Conservation (phyloP, 1,140 invertebrate genomes). For the Saccostrea glomerata region DNA sequence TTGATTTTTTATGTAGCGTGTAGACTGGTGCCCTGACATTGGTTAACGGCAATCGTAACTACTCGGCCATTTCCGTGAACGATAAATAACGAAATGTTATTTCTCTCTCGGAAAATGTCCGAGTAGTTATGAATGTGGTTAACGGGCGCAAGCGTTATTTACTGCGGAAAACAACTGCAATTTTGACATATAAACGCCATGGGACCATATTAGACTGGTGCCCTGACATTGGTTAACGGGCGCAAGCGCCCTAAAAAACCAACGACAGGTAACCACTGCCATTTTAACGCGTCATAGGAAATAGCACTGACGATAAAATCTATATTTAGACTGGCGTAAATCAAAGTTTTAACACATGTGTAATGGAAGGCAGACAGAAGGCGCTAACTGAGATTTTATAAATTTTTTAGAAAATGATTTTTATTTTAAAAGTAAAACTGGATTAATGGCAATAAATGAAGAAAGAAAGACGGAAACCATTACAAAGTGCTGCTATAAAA, state of each 20-base stretch:
- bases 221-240: background rate
- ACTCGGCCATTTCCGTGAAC: too few species aligned
- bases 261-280: background rate
- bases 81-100: too few species aligned
- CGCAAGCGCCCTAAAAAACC: background rate
- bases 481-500: background rate
- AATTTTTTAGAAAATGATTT: too few species aligned
- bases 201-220: background rate
- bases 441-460: background rate
- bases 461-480: background rate
- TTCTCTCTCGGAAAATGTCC: too few species aligned
- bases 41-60: too few species aligned
- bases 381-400: background rate
- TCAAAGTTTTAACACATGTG: background rate
- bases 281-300: background rate
- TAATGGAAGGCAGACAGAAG: background rate
- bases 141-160: too few species aligned
- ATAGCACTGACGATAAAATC: conserved; percentile 5
- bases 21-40: too few species aligned
- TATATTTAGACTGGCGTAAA: background rate
- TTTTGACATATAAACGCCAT: too few species aligned
- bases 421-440: conserved; percentile 25
- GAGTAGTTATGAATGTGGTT: too few species aligned
- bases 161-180: too few species aligned
- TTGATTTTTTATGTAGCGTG: too few species aligned